These are phyloP conservation scores for Scaptodrosophila latifasciaeformis DNA, from an alignment of 2,888 invertebrate species.

Conservation along the genomic window DNA sequence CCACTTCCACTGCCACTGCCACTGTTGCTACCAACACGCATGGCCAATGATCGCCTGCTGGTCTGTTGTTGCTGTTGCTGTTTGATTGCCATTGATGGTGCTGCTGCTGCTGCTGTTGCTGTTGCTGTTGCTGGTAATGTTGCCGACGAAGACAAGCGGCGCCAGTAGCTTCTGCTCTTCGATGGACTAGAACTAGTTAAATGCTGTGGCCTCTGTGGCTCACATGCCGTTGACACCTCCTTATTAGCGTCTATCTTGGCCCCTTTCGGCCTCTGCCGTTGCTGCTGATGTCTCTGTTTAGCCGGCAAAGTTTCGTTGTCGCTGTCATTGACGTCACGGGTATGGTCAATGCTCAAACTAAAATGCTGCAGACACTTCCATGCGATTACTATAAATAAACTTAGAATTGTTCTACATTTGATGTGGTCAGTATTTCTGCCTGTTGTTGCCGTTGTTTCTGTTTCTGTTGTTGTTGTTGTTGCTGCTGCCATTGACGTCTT, in stretches of 20 bases:
- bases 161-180: conserved; percentile 26
- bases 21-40: conserved; percentile 10
- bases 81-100: no score
- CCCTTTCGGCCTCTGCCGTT: conserved; percentile 12
- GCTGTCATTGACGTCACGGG: conserved; percentile 52
- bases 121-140: conserved; percentile 9
- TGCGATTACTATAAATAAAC: conserved; percentile 67
- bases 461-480: conserved; percentile 22
- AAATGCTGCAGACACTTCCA: conserved; percentile 50
- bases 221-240: conserved; percentile 70
- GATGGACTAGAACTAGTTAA: conserved; percentile 57
- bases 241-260: conserved; percentile 47
- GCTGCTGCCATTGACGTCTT: conserved; percentile 32
- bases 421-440: conserved; percentile 17
- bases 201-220: conserved; percentile 39
- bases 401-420: conserved; percentile 64
- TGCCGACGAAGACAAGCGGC: conserved; percentile 11
- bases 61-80: conserved; percentile 19
- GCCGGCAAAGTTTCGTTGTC: conserved; percentile 18
- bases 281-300: conserved; percentile 1
- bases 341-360: conserved; percentile 36
- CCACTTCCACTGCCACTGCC: conserved; percentile 30
- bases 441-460: conserved; percentile 21
- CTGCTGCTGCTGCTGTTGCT: conserved; percentile 20
- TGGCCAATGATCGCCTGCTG: conserved; percentile 5